Evolutionary conservation across 2,797 vertebrate genomes (phyloP).

Genomic region (Coccyzus lansbergi): DNA sequence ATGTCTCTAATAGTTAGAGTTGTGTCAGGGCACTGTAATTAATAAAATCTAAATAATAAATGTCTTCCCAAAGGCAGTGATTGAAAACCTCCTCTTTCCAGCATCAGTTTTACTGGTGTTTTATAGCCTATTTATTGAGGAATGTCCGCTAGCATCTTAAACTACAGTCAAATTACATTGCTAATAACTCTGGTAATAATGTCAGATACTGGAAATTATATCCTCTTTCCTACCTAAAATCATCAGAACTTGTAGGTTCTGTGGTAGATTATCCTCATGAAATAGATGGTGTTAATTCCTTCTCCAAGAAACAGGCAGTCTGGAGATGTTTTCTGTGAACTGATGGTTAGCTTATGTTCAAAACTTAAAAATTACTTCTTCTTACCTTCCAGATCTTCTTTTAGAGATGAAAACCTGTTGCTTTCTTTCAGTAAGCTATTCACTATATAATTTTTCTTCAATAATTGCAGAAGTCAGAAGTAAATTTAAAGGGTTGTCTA

Average conservation of each 20-base stretch:
- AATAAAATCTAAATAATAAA: not conserved
- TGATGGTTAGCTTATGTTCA: not conserved
- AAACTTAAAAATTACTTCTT: not conserved
- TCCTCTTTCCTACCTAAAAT: not conserved
- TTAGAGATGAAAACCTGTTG: not conserved
- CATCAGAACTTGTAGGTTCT: not conserved
- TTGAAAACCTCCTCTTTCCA: not conserved
- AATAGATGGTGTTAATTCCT: not conserved
- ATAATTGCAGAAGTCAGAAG: not conserved
- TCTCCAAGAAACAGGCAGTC: not conserved
- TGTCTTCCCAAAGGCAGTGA: not conserved
- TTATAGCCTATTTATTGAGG: not conserved
- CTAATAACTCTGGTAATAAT: constrained; percentile 6
- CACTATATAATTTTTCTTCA: not conserved
- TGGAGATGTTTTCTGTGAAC: not conserved
- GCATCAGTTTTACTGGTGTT: not conserved
- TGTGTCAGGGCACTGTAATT: not conserved
- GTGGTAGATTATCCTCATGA: not conserved
- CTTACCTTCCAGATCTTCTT: not conserved
- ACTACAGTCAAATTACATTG: constrained; percentile 2
- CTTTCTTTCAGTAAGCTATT: not conserved
- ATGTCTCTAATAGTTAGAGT: not conserved
- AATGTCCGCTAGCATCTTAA: not conserved
- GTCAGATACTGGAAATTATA: not conserved
- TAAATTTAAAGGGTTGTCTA: not conserved